phyloP scores from a whole-genome alignment of 1,140 invertebrate genomes.

The Drosophila ohnishii region DNA sequence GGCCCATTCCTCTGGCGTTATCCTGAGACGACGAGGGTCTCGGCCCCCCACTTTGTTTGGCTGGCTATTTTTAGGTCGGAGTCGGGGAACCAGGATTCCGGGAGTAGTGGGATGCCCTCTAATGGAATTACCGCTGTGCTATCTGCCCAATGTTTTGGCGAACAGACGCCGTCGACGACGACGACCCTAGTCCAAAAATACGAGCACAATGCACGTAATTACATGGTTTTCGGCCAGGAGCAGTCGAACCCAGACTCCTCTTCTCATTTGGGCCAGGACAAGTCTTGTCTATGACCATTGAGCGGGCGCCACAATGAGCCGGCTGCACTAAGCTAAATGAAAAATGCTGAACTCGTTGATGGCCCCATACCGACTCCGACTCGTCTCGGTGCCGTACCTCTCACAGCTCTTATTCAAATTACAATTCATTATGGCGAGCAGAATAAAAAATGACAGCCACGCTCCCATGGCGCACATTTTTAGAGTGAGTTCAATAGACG shows the following conservation, averaged over 20 bases:
- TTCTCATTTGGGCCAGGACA: constrained; percentile 1
- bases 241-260: constrained; percentile 24
- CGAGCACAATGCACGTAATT: constrained; percentile 60
- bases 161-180: constrained; percentile 39
- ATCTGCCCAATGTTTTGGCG: constrained; percentile 64
- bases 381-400: constrained; percentile 34
- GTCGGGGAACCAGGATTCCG: constrained; percentile 15
- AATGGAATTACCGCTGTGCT: constrained; percentile 73
- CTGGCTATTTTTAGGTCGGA: constrained; percentile 43
- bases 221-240: constrained; percentile 42
- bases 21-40: constrained; percentile 4
- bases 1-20: background rate
- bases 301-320: constrained; percentile 56
- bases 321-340: constrained; percentile 76
- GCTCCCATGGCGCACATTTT: constrained; percentile 24
- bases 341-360: constrained; percentile 59
- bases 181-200: constrained; percentile 50
- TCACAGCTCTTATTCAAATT: constrained; percentile 73
- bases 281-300: constrained; percentile 55
- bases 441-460: constrained; percentile 50
- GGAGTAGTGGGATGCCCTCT: constrained; percentile 42
- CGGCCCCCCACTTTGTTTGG: constrained; percentile 23
- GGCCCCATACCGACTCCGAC: constrained; percentile 8
- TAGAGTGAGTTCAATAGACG: constrained; percentile 65
- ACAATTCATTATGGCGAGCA: constrained; percentile 73